Evolutionary conservation across 2,113 vertebrate genomes (phyloP).

Genomic region (Eudorcas thomsonii): DNA sequence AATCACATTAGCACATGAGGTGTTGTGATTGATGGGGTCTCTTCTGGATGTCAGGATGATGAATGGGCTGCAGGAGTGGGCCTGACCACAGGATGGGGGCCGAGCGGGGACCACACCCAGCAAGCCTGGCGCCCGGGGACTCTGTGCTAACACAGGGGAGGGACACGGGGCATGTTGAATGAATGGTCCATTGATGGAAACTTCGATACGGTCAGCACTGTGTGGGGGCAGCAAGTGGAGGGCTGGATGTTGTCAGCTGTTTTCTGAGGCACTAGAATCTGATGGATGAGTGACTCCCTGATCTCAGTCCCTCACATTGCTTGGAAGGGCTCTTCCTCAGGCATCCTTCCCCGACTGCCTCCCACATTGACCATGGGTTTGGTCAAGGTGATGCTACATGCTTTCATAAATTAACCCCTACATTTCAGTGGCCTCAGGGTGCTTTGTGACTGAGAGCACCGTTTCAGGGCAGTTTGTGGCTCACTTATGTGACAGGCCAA

Average conservation of each 20-base stretch:
- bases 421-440: not conserved
- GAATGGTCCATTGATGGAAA: conserved; percentile 46
- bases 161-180: not conserved
- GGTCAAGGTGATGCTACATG: not conserved
- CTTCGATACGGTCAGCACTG: not conserved
- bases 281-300: not conserved
- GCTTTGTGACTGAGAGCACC: not conserved
- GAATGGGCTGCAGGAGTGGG: conserved; percentile 33
- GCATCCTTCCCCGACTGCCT: not conserved
- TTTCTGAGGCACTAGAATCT: not conserved
- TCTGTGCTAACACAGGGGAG: not conserved
- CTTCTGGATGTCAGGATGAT: conserved; percentile 53
- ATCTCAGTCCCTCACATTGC: not conserved
- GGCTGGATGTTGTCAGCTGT: not conserved
- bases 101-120: conserved; percentile 32
- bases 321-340: not conserved
- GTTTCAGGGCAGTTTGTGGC: not conserved
- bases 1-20: conserved; percentile 39
- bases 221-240: not conserved
- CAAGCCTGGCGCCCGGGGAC: not conserved
- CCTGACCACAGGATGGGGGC: conserved; percentile 42
- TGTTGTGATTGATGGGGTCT: conserved; percentile 66
- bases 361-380: accelerated
- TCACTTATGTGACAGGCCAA: not conserved
- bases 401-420: not conserved